These are phyloP conservation scores for Pemphigus obesinymphae DNA, from an alignment of 1,140 invertebrate species.

Conservation along the genomic window DNA sequence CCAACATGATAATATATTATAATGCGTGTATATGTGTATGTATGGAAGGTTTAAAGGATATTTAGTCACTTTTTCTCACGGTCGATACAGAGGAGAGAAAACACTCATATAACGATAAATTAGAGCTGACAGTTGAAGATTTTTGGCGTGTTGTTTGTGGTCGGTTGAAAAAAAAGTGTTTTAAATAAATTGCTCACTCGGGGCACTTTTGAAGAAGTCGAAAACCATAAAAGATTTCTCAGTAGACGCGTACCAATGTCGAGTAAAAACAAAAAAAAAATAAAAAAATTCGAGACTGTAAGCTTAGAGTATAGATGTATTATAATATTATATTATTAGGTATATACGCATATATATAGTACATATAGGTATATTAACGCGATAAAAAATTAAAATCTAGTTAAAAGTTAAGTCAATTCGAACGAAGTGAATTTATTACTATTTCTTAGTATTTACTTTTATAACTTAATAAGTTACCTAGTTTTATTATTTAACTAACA, in stretches of 20 bases:
- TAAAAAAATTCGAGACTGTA: too few species aligned
- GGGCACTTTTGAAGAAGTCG: background rate
- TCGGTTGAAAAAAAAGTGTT: background rate
- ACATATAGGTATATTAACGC: too few species aligned
- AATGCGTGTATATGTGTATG: too few species aligned
- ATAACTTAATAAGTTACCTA: too few species aligned
- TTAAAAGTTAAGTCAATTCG: too few species aligned
- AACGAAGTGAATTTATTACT: too few species aligned
- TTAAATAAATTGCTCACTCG: background rate
- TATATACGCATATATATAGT: too few species aligned
- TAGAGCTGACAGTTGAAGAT: conserved; percentile 19
- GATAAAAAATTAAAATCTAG: too few species aligned
- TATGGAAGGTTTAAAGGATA: background rate
- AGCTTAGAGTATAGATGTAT: too few species aligned
- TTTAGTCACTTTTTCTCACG: background rate
- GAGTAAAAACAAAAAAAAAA: background rate
- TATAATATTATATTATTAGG: too few species aligned
- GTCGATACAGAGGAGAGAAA: background rate
- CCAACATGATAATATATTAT: background rate
- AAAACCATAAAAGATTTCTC: background rate
- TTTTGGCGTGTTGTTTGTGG: background rate
- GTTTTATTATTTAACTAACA: too few species aligned
- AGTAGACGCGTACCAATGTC: background rate
- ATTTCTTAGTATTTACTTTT: too few species aligned
- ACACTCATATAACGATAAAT: conserved; percentile 13